Base-by-base conservation (phyloP, 2,888 invertebrate genomes). In the Dexiosoma caninum region DNA sequence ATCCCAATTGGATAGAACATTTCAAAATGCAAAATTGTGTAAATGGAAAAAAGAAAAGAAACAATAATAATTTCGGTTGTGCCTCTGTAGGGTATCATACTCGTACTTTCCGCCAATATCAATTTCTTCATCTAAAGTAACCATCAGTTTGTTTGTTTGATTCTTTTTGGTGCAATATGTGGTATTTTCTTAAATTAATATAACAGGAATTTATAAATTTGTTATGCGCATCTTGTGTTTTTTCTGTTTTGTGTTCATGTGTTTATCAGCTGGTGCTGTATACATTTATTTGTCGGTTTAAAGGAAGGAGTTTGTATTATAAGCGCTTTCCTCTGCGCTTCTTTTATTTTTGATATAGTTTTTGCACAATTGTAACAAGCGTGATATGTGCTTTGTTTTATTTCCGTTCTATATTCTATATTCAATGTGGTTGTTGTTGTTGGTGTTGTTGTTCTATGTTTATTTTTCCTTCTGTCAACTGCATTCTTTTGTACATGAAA, bases 351-450 rank as follows among this genome's bases (percentile, higher is more conserved):
- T 14, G 32, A 37, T 67, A 46, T 53, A 67, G 40, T 72, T 66
- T 37, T 14, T 42, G 44, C 62, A 46, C 53, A 67, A 44, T 72
- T 66, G 59, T 59, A n/a, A 35, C 59, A 59, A 66, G 42, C 59
- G 59, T 59, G 72, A 59, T 53, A 60, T 72, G 30, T 78, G 66
- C 44, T 72, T 60, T 72, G 59, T 72, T 46, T 72, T 66, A 72
- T 67, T 78, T 78, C 72, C 72, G 66, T 27, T 71, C n/a, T 19
- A 51, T 49, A 21, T 14, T 60, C 12, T 27, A 19, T 10, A 21
- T 14, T 60, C 16, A 49, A 16, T 9, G 10, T 8, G n/a, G 14
- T 42, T 30, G 59, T 16, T 23, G 6, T 27, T 40, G 37, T 23
- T 23, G n/a, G n/a, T n/a, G n/a, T n/a, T n/a, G n/a, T n/a, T n/a